Percentiles rank a stretch among this genome's conserved stretches.
phyloP scores from a whole-genome alignment of 2,113 vertebrate species.

The Phylloscopus trochilus region DNA sequence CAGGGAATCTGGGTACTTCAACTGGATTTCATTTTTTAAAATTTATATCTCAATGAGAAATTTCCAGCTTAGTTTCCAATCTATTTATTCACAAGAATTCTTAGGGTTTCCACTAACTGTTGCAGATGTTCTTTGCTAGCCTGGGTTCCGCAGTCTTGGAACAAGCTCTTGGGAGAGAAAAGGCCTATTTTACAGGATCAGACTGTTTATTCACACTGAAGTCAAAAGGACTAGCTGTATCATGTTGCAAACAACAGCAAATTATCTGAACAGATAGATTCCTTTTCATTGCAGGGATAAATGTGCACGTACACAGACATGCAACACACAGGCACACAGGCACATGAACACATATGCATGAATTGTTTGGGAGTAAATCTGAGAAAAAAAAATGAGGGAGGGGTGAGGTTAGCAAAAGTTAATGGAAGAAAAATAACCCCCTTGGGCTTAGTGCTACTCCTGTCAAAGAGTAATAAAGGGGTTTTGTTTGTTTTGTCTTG shows the following conservation, averaged over 20 bases:
- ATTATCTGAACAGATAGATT: constrained; percentile 45
- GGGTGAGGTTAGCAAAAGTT: constrained; percentile 37
- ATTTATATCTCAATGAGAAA: constrained; percentile 62
- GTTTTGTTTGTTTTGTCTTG: constrained; percentile 55
- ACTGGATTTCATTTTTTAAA: constrained; percentile 70
- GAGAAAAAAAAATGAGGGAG: not conserved
- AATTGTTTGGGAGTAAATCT: constrained; percentile 10
- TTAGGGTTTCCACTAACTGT: constrained; percentile 55
- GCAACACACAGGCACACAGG: not conserved
- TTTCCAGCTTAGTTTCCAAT: constrained; percentile 67
- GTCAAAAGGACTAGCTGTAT: constrained; percentile 34
- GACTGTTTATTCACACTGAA: constrained; percentile 54
- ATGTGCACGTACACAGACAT: not conserved
- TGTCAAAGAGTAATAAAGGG: constrained; percentile 34
- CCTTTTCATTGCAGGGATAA: not conserved
- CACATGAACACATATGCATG: not conserved
- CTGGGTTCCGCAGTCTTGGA: constrained; percentile 37
- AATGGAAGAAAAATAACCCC: constrained; percentile 44
- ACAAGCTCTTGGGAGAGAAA: constrained; percentile 16
- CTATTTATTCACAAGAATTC: constrained; percentile 60
- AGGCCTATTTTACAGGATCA: constrained; percentile 23
- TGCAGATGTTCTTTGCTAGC: constrained; percentile 60
- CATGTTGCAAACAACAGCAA: constrained; percentile 38
- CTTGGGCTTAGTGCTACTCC: not conserved
- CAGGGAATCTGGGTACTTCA: constrained; percentile 54